Evolutionary conservation across 2,113 vertebrate genomes (phyloP).

Genomic region (Scopus umbretta): DNA sequence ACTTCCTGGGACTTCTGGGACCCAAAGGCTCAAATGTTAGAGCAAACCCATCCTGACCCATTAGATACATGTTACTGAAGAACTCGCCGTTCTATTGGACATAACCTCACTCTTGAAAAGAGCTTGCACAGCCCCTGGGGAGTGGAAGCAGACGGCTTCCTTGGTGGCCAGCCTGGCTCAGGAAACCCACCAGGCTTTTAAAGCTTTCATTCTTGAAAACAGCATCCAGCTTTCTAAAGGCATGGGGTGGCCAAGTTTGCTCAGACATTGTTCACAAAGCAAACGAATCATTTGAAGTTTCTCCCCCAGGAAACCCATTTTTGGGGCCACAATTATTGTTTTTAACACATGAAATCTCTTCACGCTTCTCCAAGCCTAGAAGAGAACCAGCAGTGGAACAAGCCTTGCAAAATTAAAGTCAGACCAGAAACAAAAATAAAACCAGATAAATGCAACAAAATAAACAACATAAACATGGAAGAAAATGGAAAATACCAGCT

Average conservation of each 20-base stretch:
- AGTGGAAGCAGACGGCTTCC: background rate
- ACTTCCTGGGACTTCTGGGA: background rate
- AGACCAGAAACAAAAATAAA: slow-evolving; percentile 2
- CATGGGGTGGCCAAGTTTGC: background rate
- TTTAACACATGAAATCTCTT: background rate
- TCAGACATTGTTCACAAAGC: slow-evolving; percentile 11
- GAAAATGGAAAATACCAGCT: slow-evolving; percentile 84
- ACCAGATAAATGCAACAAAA: background rate
- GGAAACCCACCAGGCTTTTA: background rate
- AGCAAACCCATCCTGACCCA: background rate
- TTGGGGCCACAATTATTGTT: background rate
- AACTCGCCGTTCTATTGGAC: background rate
- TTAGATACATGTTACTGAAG: background rate
- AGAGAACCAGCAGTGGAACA: background rate
- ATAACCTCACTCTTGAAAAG: background rate
- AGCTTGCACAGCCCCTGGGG: background rate
- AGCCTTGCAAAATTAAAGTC: background rate
- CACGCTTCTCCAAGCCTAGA: background rate
- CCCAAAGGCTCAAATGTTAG: background rate
- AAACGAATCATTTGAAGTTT: background rate
- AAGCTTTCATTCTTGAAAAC: background rate
- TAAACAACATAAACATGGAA: slow-evolving; percentile 41
- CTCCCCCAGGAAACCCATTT: background rate
- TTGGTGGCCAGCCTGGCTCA: background rate
- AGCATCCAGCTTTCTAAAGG: background rate